These are phyloP conservation scores for Stenotaenia linearis DNA, from an alignment of 2,888 invertebrate genomes.

Conservation along the genomic window DNA sequence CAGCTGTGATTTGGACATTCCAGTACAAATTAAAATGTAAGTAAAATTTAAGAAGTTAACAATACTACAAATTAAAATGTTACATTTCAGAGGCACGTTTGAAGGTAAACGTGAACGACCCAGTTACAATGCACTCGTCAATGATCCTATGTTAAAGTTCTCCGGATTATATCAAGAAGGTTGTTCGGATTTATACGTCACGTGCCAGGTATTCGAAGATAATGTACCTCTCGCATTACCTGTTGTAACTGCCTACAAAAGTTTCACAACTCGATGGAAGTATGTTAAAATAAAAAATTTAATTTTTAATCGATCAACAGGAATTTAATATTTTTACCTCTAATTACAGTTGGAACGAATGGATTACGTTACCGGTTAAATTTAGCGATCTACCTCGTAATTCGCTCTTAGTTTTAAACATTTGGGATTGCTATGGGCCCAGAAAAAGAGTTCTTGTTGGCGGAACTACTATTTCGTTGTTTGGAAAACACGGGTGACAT, in stretches of 20 bases:
- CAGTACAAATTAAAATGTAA: slow-evolving; percentile 89
- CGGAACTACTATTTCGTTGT: slow-evolving; percentile 85
- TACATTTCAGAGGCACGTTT: slow-evolving; percentile 68
- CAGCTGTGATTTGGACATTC: slow-evolving; percentile 81
- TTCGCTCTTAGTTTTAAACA: slow-evolving; percentile 76
- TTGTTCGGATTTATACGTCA: slow-evolving; percentile 81
- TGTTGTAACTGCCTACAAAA: slow-evolving; percentile 82
- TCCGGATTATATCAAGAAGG: slow-evolving; percentile 80
- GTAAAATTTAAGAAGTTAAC: slow-evolving; percentile 41
- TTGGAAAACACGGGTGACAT: slow-evolving; percentile 80
- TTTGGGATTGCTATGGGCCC: slow-evolving; percentile 86
- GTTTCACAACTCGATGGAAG: slow-evolving; percentile 90
- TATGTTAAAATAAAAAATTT: too few relatives aligned
- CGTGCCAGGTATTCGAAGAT: slow-evolving; percentile 64
- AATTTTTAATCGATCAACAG: not conserved
- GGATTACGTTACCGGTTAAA: slow-evolving; percentile 83
- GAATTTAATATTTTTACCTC: slow-evolving; percentile 26
- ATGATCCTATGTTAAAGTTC: slow-evolving; percentile 82
- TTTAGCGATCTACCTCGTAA: slow-evolving; percentile 86
- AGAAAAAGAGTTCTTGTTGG: slow-evolving; percentile 78
- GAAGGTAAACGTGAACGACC: slow-evolving; percentile 84
- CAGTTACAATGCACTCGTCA: slow-evolving; percentile 77
- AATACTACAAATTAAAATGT: not conserved
- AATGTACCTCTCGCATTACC: slow-evolving; percentile 76
- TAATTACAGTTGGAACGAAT: slow-evolving; percentile 89